Percentiles rank a stretch among this genome's conserved stretches.
phyloP scores from a whole-genome alignment of 2,113 vertebrate species.

The Girardinichthys multiradiatus region DNA sequence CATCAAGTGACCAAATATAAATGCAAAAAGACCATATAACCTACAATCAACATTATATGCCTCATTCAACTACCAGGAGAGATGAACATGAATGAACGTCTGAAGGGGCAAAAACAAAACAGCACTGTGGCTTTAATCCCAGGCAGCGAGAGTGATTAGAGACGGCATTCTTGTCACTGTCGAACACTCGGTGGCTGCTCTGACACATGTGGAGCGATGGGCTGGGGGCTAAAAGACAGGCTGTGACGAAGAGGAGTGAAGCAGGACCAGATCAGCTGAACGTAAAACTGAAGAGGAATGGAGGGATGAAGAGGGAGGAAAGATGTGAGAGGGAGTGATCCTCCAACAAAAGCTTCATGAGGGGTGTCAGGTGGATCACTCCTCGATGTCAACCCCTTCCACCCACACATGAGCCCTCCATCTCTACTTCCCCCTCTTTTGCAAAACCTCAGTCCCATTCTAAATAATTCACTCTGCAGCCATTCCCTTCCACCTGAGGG shows the following conservation, averaged over 20 bases:
- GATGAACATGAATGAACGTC: conserved; percentile 6
- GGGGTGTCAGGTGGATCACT: conserved; percentile 77
- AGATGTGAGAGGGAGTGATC: conserved; percentile 25
- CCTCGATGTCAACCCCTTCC: conserved; percentile 44
- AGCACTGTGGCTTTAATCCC: conserved; percentile 8
- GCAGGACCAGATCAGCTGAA: conserved; percentile 32
- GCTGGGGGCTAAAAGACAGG: conserved; percentile 32
- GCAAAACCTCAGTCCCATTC: conserved; percentile 71
- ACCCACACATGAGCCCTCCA: conserved; percentile 34
- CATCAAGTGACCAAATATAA: too few species aligned
- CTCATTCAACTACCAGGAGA: background rate
- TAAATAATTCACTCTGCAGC: conserved; percentile 85
- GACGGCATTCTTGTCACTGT: conserved; percentile 50
- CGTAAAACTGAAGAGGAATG: conserved; percentile 51
- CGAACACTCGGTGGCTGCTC: conserved; percentile 26
- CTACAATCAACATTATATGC: background rate
- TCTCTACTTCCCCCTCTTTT: background rate
- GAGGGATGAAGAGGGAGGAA: conserved; percentile 26
- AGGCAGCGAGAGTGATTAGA: conserved; percentile 20
- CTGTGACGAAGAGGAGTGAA: conserved; percentile 27
- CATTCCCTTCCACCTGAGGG: conserved; percentile 86
- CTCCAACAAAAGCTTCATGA: conserved; percentile 59
- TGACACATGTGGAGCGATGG: conserved; percentile 63
- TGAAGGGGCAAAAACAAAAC: background rate
- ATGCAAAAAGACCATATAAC: too few species aligned